Evolutionary conservation across 2,888 invertebrate species (phyloP), one percentile per base, ranked within the genome.

Genomic region (Pterostichus niger): DNA sequence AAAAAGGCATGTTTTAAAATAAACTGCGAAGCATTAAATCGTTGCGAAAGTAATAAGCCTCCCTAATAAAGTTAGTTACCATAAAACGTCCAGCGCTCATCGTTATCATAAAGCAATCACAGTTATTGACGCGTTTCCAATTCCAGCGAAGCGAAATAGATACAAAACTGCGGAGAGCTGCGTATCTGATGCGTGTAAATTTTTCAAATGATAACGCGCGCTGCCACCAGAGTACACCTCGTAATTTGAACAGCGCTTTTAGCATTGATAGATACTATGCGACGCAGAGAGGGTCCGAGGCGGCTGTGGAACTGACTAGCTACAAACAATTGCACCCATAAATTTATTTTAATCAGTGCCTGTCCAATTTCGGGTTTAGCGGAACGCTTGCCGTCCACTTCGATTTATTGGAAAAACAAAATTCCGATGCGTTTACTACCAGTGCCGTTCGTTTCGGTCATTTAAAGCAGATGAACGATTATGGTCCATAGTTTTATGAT

Each of bases 261-360:
- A 13, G 11, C 77, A 56, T 31, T 54, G 75, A 54, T 31, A 52
- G 75, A 52, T 75, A 44, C 52, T 52, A 31, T 7, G 64, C 35
- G 64, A 59, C 31, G 24, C 52, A 13, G 75, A 17, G 35, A n/a
- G 35, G 61, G 56, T 56, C 35, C 54, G 24, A 33, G 77, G 35
- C 68, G 68, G 31, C 52, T 61, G 49, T 44, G 44, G 49, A 82
- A 75, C 82, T 82, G 31, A 82, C 82, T 82, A 75, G 82, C 82
- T 82, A 82, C 82, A 82, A 82, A 82, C 82, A 82, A 82, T 82
- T 82, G 82, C 75, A 61, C 61, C 75, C 82, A 82, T 82, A 82
- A 82, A 82, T 82, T 82, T 82, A 82, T 82, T 82, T 82, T 82
- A 82, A 82, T 82, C 82, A 82, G 82, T 82, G 82, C 82, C 82